Conservation (phyloP, 1,140 invertebrate species). For the Stegodyphus dumicola region DNA sequence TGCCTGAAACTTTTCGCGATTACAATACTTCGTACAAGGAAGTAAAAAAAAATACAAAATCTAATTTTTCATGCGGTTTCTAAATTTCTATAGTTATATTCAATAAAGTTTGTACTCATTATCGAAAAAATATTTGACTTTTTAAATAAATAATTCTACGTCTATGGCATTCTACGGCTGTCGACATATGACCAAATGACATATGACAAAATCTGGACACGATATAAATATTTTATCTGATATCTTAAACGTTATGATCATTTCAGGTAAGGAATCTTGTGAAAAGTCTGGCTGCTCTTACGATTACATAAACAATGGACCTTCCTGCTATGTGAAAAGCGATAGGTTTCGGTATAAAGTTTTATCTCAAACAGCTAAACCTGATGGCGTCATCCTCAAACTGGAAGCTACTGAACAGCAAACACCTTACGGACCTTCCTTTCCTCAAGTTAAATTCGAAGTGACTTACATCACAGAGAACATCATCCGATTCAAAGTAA, state of each 20-base stretch:
- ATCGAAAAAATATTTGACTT: too few species aligned
- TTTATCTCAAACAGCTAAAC: background rate
- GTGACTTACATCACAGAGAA: slow-evolving; percentile 43
- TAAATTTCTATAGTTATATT: too few species aligned
- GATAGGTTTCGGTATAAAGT: slow-evolving; percentile 2
- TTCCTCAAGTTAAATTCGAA: background rate
- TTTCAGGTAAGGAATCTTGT: background rate
- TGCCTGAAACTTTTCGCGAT: too few species aligned
- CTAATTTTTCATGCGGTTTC: too few species aligned
- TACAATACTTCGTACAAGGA: too few species aligned
- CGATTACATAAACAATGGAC: background rate
- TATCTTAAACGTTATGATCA: background rate
- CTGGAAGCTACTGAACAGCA: background rate
- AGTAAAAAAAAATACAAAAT: too few species aligned
- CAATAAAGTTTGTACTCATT: too few species aligned
- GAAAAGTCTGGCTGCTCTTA: background rate
- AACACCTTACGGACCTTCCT: slow-evolving; percentile 1
- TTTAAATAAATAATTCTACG: too few species aligned
- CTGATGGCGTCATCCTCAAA: background rate
- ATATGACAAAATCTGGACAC: too few species aligned
- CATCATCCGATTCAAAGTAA: slow-evolving; percentile 55
- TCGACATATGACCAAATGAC: too few species aligned
- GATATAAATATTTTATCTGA: too few species aligned
- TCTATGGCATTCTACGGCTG: too few species aligned
- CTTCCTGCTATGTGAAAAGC: slow-evolving; percentile 10